A percentile compares a stretch with the other conserved stretches of the same genome.
Conservation (phyloP, 1,140 invertebrate species). For the Zaprionus davidi region DNA sequence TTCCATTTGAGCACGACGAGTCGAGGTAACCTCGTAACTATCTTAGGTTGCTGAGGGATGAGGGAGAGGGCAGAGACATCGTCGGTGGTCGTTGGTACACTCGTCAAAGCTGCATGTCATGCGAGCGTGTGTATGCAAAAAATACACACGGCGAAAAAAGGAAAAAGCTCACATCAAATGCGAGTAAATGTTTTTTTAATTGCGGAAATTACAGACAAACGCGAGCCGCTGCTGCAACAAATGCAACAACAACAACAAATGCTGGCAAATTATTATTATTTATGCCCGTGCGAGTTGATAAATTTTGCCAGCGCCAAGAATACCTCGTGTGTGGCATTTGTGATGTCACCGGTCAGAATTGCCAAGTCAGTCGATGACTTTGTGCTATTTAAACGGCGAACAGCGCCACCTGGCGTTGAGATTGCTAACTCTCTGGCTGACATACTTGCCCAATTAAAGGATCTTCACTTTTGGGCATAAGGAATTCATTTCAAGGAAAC, state of each 20-base stretch:
- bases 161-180: conserved; percentile 62
- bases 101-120: conserved; percentile 55
- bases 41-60: conserved; percentile 1
- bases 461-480: conserved; percentile 26
- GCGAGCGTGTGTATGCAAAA: conserved; percentile 49
- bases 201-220: conserved; percentile 82
- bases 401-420: conserved; percentile 28
- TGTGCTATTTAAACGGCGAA: conserved; percentile 40
- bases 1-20: background rate
- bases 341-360: conserved; percentile 56
- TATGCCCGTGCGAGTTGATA: conserved; percentile 79
- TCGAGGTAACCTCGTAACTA: background rate
- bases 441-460: conserved; percentile 45
- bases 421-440: conserved; percentile 1
- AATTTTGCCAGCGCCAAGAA: conserved; percentile 67
- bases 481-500: conserved; percentile 34
- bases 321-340: conserved; percentile 78
- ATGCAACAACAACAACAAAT: conserved; percentile 52
- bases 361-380: conserved; percentile 50
- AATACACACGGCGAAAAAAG: conserved; percentile 36
- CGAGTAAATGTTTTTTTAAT: conserved; percentile 84
- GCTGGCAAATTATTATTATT: conserved; percentile 81
- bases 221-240: conserved; percentile 53
- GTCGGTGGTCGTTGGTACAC: conserved; percentile 28
- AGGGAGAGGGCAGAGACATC: background rate